Conservation (phyloP, 2,888 invertebrate genomes). For the Drosophila multiciliata region DNA sequence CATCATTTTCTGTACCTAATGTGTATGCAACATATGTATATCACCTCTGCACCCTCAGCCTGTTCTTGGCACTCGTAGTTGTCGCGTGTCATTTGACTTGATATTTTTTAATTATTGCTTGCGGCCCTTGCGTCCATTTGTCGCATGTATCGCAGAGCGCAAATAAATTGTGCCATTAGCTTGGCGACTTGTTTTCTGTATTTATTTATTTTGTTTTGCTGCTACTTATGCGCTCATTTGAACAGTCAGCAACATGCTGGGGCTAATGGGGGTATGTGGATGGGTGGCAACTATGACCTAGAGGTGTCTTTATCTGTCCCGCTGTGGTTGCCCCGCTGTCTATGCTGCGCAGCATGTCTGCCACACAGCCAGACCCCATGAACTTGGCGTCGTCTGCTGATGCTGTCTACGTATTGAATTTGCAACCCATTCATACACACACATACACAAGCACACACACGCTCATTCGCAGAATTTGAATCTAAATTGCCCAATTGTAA, state of each 20-base stretch:
- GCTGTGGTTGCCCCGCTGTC: constrained; percentile 32
- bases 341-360: constrained; percentile 33
- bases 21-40: constrained; percentile 36
- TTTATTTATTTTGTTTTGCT: constrained; percentile 8
- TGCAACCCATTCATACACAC: constrained; percentile 25
- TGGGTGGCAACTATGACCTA: constrained; percentile 43
- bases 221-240: constrained; percentile 52
- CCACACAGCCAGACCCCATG: constrained; percentile 25
- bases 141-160: constrained; percentile 31
- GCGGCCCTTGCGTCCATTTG: constrained; percentile 42
- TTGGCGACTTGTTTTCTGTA: constrained; percentile 14
- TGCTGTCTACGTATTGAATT: constrained; percentile 32
- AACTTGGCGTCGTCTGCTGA: constrained; percentile 11
- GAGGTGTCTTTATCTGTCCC: constrained; percentile 45
- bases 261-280: neutral
- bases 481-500: neutral
- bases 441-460: constrained; percentile 3
- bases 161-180: constrained; percentile 51
- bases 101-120: constrained; percentile 63
- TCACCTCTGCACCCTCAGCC: neutral
- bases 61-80: constrained; percentile 16
- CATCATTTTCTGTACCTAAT: constrained; percentile 43
- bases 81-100: constrained; percentile 66
- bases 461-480: neutral
- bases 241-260: constrained; percentile 46